Conservation (phyloP, 2,113 vertebrate species). For the Aplodontia rufa region DNA sequence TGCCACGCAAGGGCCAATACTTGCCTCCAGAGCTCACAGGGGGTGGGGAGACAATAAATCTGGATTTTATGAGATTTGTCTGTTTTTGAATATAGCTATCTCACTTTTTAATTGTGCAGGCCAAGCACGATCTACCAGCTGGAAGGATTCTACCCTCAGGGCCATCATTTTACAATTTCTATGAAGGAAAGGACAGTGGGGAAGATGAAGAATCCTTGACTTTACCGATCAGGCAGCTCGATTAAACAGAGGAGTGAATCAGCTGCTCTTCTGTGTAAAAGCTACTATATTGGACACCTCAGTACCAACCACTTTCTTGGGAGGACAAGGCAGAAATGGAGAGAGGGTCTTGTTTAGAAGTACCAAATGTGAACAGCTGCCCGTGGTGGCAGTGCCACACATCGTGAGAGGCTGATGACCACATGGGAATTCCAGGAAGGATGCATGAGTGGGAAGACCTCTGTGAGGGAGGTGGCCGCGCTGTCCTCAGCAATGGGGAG, state of each 20-base stretch:
- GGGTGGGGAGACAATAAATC: background rate
- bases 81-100: background rate
- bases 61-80: background rate
- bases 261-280: background rate
- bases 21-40: background rate
- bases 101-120: background rate
- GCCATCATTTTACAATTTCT: background rate
- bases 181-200: background rate
- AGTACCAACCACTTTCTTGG: accelerated
- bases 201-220: background rate
- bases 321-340: background rate
- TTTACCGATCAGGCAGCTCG: background rate
- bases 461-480: too few relatives aligned
- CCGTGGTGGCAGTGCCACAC: accelerated
- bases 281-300: background rate
- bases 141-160: background rate
- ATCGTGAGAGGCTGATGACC: background rate
- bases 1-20: accelerated
- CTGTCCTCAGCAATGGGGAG: background rate
- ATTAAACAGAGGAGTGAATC: background rate
- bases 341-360: background rate
- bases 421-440: background rate
- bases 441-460: background rate
- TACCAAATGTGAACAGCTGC: background rate
- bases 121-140: background rate